Conservation (phyloP, 2,797 vertebrate species). For the Alauda arvensis region DNA sequence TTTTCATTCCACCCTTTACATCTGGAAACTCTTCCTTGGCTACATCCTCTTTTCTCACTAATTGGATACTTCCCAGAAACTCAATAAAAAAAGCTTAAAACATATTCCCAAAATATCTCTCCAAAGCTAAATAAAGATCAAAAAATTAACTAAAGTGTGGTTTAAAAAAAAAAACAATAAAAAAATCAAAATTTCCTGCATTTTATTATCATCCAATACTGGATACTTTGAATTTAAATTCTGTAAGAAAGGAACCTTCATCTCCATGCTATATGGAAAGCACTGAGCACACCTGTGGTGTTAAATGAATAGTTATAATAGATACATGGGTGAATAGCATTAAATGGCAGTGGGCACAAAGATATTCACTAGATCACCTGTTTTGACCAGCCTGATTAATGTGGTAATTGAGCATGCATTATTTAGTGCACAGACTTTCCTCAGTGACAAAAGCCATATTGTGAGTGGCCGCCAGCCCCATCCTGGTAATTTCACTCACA, state of each 20-base stretch:
- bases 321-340: constrained; percentile 21
- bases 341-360: constrained; percentile 38
- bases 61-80: constrained; percentile 7
- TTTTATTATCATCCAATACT: not conserved
- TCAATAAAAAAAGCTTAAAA: constrained; percentile 11
- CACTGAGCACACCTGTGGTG: constrained; percentile 39
- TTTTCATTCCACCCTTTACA: not conserved
- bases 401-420: constrained; percentile 23
- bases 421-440: constrained; percentile 22
- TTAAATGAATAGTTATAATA: constrained; percentile 19
- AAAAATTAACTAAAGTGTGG: not conserved
- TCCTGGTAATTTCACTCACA: not conserved
- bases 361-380: constrained; percentile 42
- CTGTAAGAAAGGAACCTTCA: not conserved
- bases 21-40: constrained; percentile 1
- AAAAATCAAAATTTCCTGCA: not conserved
- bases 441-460: constrained; percentile 36
- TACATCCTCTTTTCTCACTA: not conserved
- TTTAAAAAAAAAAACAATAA: not conserved
- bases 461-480: not conserved
- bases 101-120: constrained; percentile 9
- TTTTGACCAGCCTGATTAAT: constrained; percentile 23
- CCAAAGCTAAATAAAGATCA: constrained; percentile 28
- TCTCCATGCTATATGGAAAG: constrained; percentile 17
- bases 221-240: not conserved